Base-by-base conservation (phyloP, 2,797 vertebrate species). In the Poeciliopsis infans region DNA sequence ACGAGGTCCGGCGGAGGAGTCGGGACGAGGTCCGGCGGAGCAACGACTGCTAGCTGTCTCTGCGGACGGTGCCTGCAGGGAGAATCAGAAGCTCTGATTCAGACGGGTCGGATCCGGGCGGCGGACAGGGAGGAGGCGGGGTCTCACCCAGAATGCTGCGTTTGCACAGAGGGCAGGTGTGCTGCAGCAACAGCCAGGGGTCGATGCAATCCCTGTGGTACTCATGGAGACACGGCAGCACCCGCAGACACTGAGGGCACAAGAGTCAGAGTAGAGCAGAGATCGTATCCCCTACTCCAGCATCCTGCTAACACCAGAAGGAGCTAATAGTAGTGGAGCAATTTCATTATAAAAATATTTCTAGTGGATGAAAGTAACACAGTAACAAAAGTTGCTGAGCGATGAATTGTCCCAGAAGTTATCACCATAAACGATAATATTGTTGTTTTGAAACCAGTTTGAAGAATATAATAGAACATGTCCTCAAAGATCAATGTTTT, bases 131-230 rank as follows among this genome's bases (percentile, higher is more conserved):
- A 15, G 10, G 53, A 2, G 12, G 70, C 0, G 25, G 0, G 53
- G n/a, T 89, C 96, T 96, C 90, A 97, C 97, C 92, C 49, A 99
- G 93, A 79, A 98, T 95, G 83, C 97, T 97, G 90, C 94, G 97
- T 89, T 99, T 99, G 94, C 98, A 99, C 74, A 99, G 95, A 0
- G 98, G 98, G 81, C 98, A 99, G 76, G 97, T 98, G 92, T 98
- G 97, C 86, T 97, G 97, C 85, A 97, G 95, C 76, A 98, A 94
- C 70, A 99, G 95, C 98, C 98, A 99, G 70, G 97, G 97, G 80
- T 98, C 97, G 76, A 99, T 97, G 0, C 98, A 98, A 77, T 98
- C 97, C 36, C 96, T 95, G 93, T 99, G 98, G 88, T 98, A 98
- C 90, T 98, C 97, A 0, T 99, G 98, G 43, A 93, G 96, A 89